Evolutionary conservation across 2,888 invertebrate genomes (phyloP), one percentile per base, ranked within the genome.

Genomic region (Pyralis farinalis): DNA sequence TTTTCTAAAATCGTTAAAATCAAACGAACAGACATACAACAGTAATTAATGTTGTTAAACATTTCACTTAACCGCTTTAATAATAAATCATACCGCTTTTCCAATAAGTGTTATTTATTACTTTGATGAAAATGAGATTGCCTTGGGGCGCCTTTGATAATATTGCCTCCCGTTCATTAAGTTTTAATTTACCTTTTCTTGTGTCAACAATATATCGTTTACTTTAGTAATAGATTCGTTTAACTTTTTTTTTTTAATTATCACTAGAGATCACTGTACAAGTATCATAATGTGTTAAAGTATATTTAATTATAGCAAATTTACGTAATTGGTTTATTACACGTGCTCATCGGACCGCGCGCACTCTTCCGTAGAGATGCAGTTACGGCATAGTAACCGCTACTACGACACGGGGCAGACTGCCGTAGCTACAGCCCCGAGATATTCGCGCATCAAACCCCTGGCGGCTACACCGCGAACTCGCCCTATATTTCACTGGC

Each of bases 321-420:
- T 2, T 36, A 29, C 7, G 8, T 31, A n/a, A 31, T 31, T 12
- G 25, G n/a, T 25, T 49, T 44, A 43, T 40, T 42, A 51, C 71
- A 67, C 76, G 78, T 71, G 71, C 56, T 55, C 51, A 58, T 43
- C 45, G 46, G 58, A 51, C 37, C 60, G 57, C 69, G 61, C 58
- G 55, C 59, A 44, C 40, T 47, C 40, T 39, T 33, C 48, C 72
- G 79, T 72, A 71, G 70, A 63, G 44, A 45, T 51, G 49, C 53
- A 40, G 44, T 56, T 56, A 61, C 58, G 51, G 52, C 77, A 81
- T 80, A 76, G 81, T 77, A 55, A 55, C 57, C 64, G 57, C 60
- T 51, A 63, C 83, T 77, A 79, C 82, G 79, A 49, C 60, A 56
- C 78, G 82, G 81, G 81, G 80, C 70, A 55, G 65, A 87, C 85